Conservation (phyloP, 2,113 vertebrate genomes). For the Gymnocephalus cernua region DNA sequence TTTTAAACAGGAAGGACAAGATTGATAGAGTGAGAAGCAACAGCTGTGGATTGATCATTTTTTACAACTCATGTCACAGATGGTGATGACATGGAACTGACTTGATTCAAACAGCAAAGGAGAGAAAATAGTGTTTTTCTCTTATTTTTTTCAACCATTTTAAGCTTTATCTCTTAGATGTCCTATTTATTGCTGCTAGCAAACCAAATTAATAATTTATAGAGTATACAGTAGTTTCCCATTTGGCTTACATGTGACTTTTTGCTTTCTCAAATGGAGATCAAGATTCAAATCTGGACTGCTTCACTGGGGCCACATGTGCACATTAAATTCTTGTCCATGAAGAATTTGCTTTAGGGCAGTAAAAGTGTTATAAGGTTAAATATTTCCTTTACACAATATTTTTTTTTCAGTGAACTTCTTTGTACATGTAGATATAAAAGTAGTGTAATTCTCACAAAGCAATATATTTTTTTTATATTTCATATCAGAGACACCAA, state of each 20-base stretch:
- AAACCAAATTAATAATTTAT: conserved; percentile 14
- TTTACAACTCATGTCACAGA: neutral
- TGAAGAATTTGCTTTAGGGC: conserved; percentile 52
- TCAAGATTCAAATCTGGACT: conserved; percentile 43
- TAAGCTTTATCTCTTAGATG: neutral
- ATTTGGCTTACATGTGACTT: conserved; percentile 2
- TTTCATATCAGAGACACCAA: neutral
- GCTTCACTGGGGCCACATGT: conserved; percentile 28
- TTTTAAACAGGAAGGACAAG: neutral
- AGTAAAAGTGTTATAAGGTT: conserved; percentile 42
- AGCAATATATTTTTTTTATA: neutral
- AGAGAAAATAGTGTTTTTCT: neutral
- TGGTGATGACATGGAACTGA: neutral
- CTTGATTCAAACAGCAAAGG: neutral
- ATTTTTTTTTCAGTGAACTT: neutral
- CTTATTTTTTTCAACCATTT: neutral
- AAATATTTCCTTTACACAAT: conserved; percentile 19
- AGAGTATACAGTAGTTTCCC: neutral
- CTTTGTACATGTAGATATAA: neutral
- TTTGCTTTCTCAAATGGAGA: conserved; percentile 24
- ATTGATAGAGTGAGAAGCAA: neutral
- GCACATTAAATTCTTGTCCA: conserved; percentile 18
- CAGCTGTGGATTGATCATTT: neutral
- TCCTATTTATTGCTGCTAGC: neutral
- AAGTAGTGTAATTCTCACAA: neutral